Base-by-base conservation (phyloP, 2,888 invertebrate genomes). In the Nesidiocoris tenuis region DNA sequence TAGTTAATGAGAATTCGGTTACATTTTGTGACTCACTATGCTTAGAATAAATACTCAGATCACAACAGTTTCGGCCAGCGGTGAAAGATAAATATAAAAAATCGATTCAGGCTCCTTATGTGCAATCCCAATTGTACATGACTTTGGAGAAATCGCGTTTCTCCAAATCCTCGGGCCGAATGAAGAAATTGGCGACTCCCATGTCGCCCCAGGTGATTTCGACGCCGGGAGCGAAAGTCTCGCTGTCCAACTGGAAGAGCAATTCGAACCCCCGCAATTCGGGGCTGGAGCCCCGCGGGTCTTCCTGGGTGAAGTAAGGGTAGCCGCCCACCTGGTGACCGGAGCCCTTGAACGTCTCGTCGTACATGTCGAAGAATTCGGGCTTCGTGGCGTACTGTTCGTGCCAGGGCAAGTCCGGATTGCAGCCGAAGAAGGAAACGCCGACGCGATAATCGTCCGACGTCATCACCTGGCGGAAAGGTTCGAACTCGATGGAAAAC, bases 101-200 rank as follows among this genome's bases (percentile, higher is more conserved):
- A 17, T 59, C 3, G n/a, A 17, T 59, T n/a, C 70, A 18, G 65
- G 19, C 17, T 17, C n/a, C 17, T 72, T 72, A 72, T 39, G 61
- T 61, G 57, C 72, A 72, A 63, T 72, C 72, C 72, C 72, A 72
- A 21, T 61, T 61, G 61, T 72, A 72, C 72, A 72, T 72, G 63
- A 61, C 39, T 61, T 63, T 39, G 19, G 61, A 22, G 63, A 72
- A 72, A 61, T 61, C 61, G 5, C 72, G 63, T 63, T 72, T 72
- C 16, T 19, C 55, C 9, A 72, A 61, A 39, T 72, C 72, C 39
- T 72, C 72, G 16, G 72, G 72, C 1, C 63, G 61, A 12, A 72
- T 72, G 54, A 72, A 72, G 72, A 72, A 72, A 63, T 72, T 72
- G 21, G 72, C 72, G 2, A 72, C 72, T 12, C 72, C 72, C 72